Evolutionary conservation across 2,113 vertebrate genomes (phyloP), one percentile per base, ranked within the genome.

Genomic region (Zeus faber): DNA sequence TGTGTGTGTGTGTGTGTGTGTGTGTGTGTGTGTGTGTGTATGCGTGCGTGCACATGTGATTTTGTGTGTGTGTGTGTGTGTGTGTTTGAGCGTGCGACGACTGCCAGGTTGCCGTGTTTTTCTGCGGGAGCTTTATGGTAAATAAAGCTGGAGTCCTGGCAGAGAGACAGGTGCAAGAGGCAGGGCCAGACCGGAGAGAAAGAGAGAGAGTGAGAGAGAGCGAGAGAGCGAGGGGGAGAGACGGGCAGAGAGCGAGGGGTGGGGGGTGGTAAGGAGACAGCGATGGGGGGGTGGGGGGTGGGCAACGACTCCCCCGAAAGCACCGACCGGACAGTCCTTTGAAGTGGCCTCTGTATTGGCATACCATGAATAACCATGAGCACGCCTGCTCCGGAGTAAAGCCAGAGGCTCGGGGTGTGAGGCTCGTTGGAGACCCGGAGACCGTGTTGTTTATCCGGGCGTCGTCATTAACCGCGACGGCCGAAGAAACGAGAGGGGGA

Each of bases 351-450:
- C n/a, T 54, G 47, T 70, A 81, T 80, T 82, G 82, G 82, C 79
- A 80, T 71, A 58, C 61, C 65, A 79, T 87, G 73, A 85, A 87
- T 87, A 84, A 76, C 76, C 81, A 87, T 84, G 69, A 80, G 63
- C 17, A 55, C 37, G 53, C 59, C 77, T 70, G 61, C 80, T 77
- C 71, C 79, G 29, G 35, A 74, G 77, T 58, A 67, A 68, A 67
- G 57, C 35, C 44, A n/a, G 27, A 59, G 50, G 62, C 60, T 67
- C 74, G 55, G 11, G 67, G 65, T 70, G 56, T 73, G 51, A 55
- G 45, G 67, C 72, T 77, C 73, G 73, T 76, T 80, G 76, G 62
- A 67, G 58, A 51, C 37, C 52, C 54, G 52, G 54, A 44, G 56
- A 37, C 54, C 57, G 39, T 54, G 69, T n/a, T n/a, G n/a, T n/a